These are phyloP conservation scores for Maconellicoccus hirsutus DNA, from an alignment of 1,140 invertebrate species.

Conservation along the genomic window DNA sequence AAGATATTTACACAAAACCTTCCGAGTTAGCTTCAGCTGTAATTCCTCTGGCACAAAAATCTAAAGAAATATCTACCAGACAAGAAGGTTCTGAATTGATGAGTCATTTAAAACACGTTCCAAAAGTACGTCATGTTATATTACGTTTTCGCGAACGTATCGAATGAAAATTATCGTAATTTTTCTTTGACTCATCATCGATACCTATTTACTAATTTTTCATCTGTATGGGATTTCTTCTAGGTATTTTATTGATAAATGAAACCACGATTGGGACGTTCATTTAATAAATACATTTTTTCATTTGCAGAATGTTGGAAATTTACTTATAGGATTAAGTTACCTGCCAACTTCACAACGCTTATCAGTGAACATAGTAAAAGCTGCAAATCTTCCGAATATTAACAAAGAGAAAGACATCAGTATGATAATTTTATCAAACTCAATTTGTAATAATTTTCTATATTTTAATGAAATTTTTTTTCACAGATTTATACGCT, in stretches of 20 bases:
- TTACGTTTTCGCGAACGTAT: too few relatives aligned
- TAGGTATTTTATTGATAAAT: too few relatives aligned
- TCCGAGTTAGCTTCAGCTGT: not conserved
- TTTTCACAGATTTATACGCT: not conserved
- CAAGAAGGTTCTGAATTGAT: not conserved
- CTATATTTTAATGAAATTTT: not conserved
- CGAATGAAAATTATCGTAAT: too few relatives aligned
- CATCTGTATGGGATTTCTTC: too few relatives aligned
- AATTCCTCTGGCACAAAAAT: not conserved
- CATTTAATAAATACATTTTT: not conserved
- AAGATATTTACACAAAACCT: conserved; percentile 11
- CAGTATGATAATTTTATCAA: not conserved
- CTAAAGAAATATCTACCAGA: not conserved
- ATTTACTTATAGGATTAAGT: not conserved
- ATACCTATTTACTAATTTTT: too few relatives aligned
- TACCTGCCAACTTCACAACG: not conserved
- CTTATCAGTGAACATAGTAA: conserved; percentile 12
- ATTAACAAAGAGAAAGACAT: not conserved
- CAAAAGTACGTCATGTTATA: not conserved
- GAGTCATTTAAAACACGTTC: not conserved
- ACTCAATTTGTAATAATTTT: not conserved
- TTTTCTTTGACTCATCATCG: too few relatives aligned
- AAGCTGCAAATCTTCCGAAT: not conserved
- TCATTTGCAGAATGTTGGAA: conserved; percentile 12
- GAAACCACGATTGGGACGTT: too few relatives aligned